Conservation (phyloP, 2,888 invertebrate genomes). For the Clistopyga incitator region DNA sequence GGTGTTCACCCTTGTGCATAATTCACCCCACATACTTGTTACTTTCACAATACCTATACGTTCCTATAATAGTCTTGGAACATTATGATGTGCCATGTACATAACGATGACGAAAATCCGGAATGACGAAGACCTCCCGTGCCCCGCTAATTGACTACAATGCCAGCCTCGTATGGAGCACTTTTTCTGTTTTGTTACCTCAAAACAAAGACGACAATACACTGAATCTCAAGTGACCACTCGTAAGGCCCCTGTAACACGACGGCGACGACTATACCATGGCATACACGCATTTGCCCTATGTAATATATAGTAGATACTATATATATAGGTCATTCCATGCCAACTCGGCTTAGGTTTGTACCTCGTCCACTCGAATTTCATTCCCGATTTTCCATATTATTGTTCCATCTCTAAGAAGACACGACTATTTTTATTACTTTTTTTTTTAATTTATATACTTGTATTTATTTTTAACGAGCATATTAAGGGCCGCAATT, state of each 20-base stretch:
- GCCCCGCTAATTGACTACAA: constrained; percentile 82
- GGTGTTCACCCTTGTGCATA: background rate
- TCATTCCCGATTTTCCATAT: too few species aligned
- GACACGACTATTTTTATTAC: too few species aligned
- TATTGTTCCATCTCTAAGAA: too few species aligned
- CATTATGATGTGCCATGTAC: constrained; percentile 5
- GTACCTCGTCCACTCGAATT: too few species aligned
- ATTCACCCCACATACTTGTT: constrained; percentile 8
- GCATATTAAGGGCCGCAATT: too few species aligned
- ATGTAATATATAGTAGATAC: constrained; percentile 25
- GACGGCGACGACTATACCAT: constrained; percentile 24
- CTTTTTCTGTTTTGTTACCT: constrained; percentile 84
- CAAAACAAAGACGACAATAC: constrained; percentile 83
- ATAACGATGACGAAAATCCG: constrained; percentile 16
- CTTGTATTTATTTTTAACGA: too few species aligned
- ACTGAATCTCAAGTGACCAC: constrained; percentile 74
- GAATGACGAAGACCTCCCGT: constrained; percentile 46
- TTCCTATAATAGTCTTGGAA: constrained; percentile 26
- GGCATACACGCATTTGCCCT: background rate
- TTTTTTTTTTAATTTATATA: too few species aligned
- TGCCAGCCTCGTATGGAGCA: constrained; percentile 78
- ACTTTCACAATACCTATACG: constrained; percentile 37
- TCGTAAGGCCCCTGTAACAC: constrained; percentile 64
- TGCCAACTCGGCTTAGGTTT: too few species aligned
- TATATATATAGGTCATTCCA: constrained; percentile 2